A percentile compares a stretch with the other conserved stretches of the same genome.
phyloP scores from a whole-genome alignment of 2,113 vertebrate species.

The Thunnus maccoyii region DNA sequence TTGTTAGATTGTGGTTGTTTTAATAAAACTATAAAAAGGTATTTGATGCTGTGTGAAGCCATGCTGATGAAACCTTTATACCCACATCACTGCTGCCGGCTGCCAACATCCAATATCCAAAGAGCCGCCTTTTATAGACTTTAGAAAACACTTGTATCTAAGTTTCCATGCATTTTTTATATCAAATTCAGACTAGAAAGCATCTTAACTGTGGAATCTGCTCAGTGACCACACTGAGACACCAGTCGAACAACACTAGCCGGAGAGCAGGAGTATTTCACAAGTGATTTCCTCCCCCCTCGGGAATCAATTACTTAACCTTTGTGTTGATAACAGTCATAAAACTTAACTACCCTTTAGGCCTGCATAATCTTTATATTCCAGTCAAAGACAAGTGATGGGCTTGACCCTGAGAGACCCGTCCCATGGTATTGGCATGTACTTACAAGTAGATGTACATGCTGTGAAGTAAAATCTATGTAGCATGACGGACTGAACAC shows the following conservation, averaged over 20 bases:
- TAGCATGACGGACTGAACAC: background rate
- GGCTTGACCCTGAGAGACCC: constrained; percentile 10
- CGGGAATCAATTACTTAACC: constrained; percentile 29
- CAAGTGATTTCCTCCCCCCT: constrained; percentile 2
- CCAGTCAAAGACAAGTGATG: constrained; percentile 1
- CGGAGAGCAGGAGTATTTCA: background rate
- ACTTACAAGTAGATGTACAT: background rate
- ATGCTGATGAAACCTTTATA: background rate
- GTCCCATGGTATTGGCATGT: background rate
- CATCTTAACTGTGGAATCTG: background rate
- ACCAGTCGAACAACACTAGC: background rate
- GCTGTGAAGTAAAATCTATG: background rate
- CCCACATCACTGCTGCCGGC: background rate
- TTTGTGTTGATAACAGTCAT: constrained; percentile 12
- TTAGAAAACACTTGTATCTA: constrained; percentile 25
- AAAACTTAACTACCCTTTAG: constrained; percentile 24
- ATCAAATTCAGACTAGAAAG: constrained; percentile 10
- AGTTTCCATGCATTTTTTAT: constrained; percentile 39
- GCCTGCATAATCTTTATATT: background rate
- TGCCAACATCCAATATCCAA: background rate
- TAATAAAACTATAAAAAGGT: background rate
- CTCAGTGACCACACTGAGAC: constrained; percentile 7
- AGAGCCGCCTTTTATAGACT: constrained; percentile 6
- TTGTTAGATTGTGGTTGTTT: background rate
- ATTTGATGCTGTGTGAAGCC: constrained; percentile 1